These are phyloP conservation scores for Euzophera pinguis DNA, from an alignment of 2,888 invertebrate genomes.

Conservation along the genomic window DNA sequence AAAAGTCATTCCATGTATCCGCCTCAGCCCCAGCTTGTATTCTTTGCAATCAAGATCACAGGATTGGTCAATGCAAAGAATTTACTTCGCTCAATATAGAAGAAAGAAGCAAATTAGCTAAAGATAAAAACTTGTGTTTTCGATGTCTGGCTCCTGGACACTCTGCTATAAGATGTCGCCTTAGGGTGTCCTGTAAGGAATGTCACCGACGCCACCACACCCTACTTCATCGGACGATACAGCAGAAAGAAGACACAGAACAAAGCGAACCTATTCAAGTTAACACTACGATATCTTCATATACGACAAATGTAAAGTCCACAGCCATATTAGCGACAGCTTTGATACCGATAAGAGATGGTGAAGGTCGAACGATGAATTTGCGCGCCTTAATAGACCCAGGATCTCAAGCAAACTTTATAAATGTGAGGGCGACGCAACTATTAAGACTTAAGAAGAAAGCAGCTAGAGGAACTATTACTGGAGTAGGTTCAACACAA, in stretches of 20 bases:
- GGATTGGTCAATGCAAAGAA: constrained; percentile 24
- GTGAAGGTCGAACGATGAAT: constrained; percentile 11
- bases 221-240: constrained; percentile 21
- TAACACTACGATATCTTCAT: constrained; percentile 17
- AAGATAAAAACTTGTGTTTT: constrained; percentile 23
- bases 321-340: constrained; percentile 26
- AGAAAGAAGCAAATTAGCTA: constrained; percentile 22
- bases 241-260: background rate
- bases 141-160: constrained; percentile 18
- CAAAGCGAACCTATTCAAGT: constrained; percentile 16
- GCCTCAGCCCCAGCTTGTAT: constrained; percentile 6
- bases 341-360: constrained; percentile 18
- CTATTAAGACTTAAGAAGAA: constrained; percentile 15
- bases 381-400: constrained; percentile 20
- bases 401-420: constrained; percentile 22
- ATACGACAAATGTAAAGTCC: constrained; percentile 12
- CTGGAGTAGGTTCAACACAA: constrained; percentile 11
- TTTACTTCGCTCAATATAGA: constrained; percentile 20
- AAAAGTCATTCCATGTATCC: constrained; percentile 11
- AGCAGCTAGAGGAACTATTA: constrained; percentile 11
- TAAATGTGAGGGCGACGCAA: constrained; percentile 24
- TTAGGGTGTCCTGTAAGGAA: constrained; percentile 23
- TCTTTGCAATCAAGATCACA: constrained; percentile 22
- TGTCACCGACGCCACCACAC: constrained; percentile 26
- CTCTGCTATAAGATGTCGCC: constrained; percentile 18